These are phyloP conservation scores for Ceratina japonica DNA, from an alignment of 1,140 invertebrate species.

Conservation along the genomic window DNA sequence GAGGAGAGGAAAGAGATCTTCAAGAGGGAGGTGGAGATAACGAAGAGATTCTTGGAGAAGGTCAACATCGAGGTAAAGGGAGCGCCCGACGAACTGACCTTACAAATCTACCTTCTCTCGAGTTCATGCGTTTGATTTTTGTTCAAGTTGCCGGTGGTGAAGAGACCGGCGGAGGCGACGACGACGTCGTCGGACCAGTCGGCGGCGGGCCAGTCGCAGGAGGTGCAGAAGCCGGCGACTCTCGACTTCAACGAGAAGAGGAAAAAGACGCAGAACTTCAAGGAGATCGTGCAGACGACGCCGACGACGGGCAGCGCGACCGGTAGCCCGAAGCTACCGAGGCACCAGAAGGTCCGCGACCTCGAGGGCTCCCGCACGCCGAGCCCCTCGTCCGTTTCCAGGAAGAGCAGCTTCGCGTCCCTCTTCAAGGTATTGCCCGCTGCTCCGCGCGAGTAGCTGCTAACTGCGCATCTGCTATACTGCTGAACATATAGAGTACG, in stretches of 20 bases:
- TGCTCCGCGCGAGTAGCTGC: constrained; percentile 15
- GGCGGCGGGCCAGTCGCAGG: constrained; percentile 51
- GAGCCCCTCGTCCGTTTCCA: constrained; percentile 83
- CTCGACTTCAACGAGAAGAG: constrained; percentile 73
- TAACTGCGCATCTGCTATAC: background rate
- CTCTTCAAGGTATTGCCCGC: constrained; percentile 84
- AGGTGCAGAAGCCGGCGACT: constrained; percentile 73
- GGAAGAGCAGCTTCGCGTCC: constrained; percentile 89
- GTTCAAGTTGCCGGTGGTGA: constrained; percentile 61
- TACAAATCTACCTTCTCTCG: too few relatives aligned
- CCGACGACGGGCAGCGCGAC: constrained; percentile 62
- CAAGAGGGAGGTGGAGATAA: constrained; percentile 78
- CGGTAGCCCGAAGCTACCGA: constrained; percentile 72
- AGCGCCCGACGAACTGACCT: too few relatives aligned
- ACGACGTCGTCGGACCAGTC: constrained; percentile 28
- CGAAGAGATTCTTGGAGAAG: constrained; percentile 76
- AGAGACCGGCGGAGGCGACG: constrained; percentile 32
- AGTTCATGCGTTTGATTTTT: background rate
- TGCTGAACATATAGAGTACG: background rate
- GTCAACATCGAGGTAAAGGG: constrained; percentile 75
- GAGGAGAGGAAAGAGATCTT: constrained; percentile 79
- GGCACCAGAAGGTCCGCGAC: constrained; percentile 77
- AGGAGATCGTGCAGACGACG: constrained; percentile 70
- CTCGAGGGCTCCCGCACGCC: constrained; percentile 78
- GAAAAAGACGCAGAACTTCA: constrained; percentile 71